Evolutionary conservation across 2,888 invertebrate genomes (phyloP), one percentile per base, ranked within the genome.

Genomic region (Drosophila kuntzei): DNA sequence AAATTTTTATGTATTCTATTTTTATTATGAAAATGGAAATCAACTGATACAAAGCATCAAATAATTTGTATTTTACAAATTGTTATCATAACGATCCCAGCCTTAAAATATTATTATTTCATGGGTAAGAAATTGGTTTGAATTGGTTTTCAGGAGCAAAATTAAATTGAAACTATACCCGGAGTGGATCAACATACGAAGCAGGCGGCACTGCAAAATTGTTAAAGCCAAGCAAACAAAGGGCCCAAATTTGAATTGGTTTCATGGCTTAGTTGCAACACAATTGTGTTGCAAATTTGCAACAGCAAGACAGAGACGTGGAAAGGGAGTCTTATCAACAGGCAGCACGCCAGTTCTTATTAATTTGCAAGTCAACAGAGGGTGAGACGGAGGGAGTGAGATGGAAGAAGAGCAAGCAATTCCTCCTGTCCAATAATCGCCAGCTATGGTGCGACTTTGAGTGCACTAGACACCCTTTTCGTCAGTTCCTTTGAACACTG

Each of bases 171-270:
- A 54, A 57, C 55, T 44, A 46, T 29, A 25, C 34, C 34, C 7
- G 25, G 18, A 20, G n/a, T 43, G 55, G n/a, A 53, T 7, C 12
- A 34, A 4, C 18, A 32, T 18, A 32, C 9, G 12, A 9, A 25
- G n/a, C 0, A n/a, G 8, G 3, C n/a, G n/a, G n/a, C n/a, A n/a
- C n/a, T n/a, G n/a, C 7, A 32, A 18, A 57, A 14, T 20, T 65
- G 64, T 62, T 57, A 64, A 58, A 60, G 50, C 60, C 59, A 43
- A 18, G 58, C 58, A 63, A 79, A 73, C 70, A 76, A 79, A 58
- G 34, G 55, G n/a, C n/a, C 16, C 66, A 37, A 79, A 75, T 66
- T 69, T 41, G 54, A 71, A 58, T 67, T 71, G 27, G 37, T 57
- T 53, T 72, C 58, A 46, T 59, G 69, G 50, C 67, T 65, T 55